Evolutionary conservation across 2,888 invertebrate genomes (phyloP).

Genomic region (Amiota communis): DNA sequence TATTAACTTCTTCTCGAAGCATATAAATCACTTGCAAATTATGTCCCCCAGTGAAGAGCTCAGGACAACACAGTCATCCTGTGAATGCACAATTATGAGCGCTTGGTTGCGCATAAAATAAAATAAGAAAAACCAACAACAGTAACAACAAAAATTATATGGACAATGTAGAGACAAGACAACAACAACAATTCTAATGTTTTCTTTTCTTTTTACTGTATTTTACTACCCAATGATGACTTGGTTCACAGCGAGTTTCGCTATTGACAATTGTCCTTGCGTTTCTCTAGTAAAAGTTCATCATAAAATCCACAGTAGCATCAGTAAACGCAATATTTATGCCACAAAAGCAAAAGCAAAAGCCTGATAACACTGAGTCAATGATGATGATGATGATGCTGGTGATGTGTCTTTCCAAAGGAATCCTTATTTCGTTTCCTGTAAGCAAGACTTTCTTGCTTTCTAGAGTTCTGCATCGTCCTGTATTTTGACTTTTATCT

Average conservation of each 20-base stretch:
- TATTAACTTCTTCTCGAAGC: conserved; percentile 17
- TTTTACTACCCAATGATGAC: conserved; percentile 27
- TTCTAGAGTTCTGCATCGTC: neutral
- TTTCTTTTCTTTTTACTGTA: too few species aligned
- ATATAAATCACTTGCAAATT: conserved; percentile 66
- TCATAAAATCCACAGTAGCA: conserved; percentile 2
- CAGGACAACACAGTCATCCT: conserved; percentile 38
- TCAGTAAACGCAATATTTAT: conserved; percentile 14
- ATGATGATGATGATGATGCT: too few species aligned
- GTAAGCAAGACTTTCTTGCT: too few species aligned
- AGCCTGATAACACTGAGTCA: neutral
- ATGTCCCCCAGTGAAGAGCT: conserved; percentile 33
- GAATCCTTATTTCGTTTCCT: too few species aligned
- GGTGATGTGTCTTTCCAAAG: too few species aligned
- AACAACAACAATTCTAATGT: conserved; percentile 18
- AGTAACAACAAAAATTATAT: neutral
- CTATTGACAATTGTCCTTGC: conserved; percentile 16
- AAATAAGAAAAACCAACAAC: conserved; percentile 18
- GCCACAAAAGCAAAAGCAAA: conserved; percentile 1
- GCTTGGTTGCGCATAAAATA: conserved; percentile 65
- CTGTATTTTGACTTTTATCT: conserved; percentile 21
- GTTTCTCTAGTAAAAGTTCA: neutral
- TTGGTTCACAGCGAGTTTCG: conserved; percentile 6
- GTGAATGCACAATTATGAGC: conserved; percentile 64
- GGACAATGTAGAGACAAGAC: neutral